phyloP scores from a whole-genome alignment of 2,113 vertebrate genomes.

The Syngnathus typhle region DNA sequence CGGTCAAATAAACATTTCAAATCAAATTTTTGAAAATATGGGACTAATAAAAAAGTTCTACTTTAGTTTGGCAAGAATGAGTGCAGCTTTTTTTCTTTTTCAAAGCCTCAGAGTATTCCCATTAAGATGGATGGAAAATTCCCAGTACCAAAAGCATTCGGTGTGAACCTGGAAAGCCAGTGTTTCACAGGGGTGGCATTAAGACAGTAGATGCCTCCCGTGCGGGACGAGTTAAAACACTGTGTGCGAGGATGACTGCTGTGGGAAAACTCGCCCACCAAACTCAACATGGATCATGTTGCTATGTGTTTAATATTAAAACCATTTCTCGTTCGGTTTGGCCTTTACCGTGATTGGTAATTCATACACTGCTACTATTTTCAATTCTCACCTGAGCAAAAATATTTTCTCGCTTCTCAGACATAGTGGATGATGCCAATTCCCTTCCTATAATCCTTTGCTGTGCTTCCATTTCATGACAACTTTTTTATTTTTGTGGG shows the following conservation, averaged over 20 bases:
- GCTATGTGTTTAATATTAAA: constrained; percentile 42
- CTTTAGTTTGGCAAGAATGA: background rate
- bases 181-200: constrained; percentile 35
- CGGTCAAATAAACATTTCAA: no score
- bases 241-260: constrained; percentile 7
- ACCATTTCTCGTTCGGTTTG: constrained; percentile 12
- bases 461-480: constrained; percentile 58
- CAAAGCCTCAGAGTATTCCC: background rate
- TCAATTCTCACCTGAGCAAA: constrained; percentile 31
- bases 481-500: constrained; percentile 53
- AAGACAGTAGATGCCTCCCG: constrained; percentile 23
- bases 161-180: background rate
- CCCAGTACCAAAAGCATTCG: background rate
- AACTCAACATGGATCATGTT: constrained; percentile 16
- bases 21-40: background rate
- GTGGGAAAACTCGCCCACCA: constrained; percentile 16
- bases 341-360: constrained; percentile 26
- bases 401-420: constrained; percentile 11
- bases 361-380: constrained; percentile 25
- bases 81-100: background rate
- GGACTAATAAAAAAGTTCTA: background rate
- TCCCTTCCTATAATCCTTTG: constrained; percentile 60
- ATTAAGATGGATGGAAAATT: background rate
- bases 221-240: constrained; percentile 13
- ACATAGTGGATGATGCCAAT: constrained; percentile 47